A percentile compares a stretch with the other conserved stretches of the same genome.
These are phyloP conservation scores for Chaenocephalus aceratus DNA, from an alignment of 2,113 vertebrate genomes.

Conservation along the genomic window DNA sequence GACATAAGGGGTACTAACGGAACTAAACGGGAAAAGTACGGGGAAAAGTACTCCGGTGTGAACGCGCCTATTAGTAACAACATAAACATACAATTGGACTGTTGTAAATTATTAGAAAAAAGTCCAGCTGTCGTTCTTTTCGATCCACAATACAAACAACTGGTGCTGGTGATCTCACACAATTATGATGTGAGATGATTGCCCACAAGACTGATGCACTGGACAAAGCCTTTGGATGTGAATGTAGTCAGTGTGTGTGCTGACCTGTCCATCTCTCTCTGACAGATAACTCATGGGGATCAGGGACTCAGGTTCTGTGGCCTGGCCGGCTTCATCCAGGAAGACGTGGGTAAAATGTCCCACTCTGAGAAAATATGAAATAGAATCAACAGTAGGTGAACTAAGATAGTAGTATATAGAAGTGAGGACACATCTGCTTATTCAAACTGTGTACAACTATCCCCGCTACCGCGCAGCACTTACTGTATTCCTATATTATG, in stretches of 20 bases:
- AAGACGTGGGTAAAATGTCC: constrained; percentile 96
- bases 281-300: constrained; percentile 93
- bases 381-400: not conserved
- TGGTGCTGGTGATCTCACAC: not conserved
- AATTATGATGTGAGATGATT: not conserved
- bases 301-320: constrained; percentile 93
- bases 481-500: constrained; percentile 90
- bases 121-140: no score
- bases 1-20: no score
- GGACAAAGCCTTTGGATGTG: not conserved
- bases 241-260: not conserved
- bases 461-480: constrained; percentile 3
- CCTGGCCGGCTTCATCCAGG: constrained; percentile 96
- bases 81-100: no score
- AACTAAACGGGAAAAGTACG: no score
- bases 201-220: not conserved
- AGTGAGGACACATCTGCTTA: not conserved
- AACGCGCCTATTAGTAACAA: no score
- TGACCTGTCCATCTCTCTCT: constrained; percentile 90
- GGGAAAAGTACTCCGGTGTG: no score
- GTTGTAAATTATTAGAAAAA: no score
- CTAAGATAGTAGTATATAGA: not conserved
- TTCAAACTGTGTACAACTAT: not conserved
- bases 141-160: not conserved
- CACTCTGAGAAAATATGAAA: constrained; percentile 75